A percentile compares a stretch with the other conserved stretches of the same genome.
phyloP scores from a whole-genome alignment of 2,888 invertebrate genomes.

The Thyatira batis region DNA sequence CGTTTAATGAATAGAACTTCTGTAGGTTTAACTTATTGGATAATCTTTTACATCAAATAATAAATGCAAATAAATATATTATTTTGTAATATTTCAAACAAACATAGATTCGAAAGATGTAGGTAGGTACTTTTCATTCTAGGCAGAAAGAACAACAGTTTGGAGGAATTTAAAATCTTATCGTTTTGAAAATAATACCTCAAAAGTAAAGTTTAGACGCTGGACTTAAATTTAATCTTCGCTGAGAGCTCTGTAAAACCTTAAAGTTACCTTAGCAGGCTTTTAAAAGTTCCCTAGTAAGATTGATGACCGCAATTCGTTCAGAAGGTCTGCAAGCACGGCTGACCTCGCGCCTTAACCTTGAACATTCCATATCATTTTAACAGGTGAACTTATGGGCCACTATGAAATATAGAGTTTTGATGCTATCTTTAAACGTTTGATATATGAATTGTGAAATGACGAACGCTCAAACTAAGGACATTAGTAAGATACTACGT shows the following conservation, averaged over 20 bases:
- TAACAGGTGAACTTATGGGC: slow-evolving; percentile 13
- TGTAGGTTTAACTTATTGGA: no score
- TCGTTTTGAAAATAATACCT: not conserved
- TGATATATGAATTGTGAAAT: no score
- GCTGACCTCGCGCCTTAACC: slow-evolving; percentile 35
- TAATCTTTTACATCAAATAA: no score
- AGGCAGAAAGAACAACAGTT: no score
- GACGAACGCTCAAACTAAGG: no score
- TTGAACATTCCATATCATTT: slow-evolving; percentile 34
- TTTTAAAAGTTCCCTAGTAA: slow-evolving; percentile 36
- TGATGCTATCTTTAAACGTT: not conserved
- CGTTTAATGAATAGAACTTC: no score
- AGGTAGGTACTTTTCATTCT: no score
- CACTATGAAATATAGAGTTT: not conserved
- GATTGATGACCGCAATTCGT: slow-evolving; percentile 47
- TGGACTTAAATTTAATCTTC: slow-evolving; percentile 3
- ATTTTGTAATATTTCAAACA: no score
- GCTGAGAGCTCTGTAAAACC: not conserved
- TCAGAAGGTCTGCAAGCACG: slow-evolving; percentile 32
- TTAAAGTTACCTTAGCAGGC: slow-evolving; percentile 26
- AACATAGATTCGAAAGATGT: no score
- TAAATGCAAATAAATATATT: no score
- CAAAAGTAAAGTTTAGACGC: not conserved
- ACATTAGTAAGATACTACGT: no score
- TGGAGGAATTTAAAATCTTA: not conserved